These are phyloP conservation scores for Acrobasis suavella DNA, from an alignment of 2,888 invertebrate genomes.

Conservation along the genomic window DNA sequence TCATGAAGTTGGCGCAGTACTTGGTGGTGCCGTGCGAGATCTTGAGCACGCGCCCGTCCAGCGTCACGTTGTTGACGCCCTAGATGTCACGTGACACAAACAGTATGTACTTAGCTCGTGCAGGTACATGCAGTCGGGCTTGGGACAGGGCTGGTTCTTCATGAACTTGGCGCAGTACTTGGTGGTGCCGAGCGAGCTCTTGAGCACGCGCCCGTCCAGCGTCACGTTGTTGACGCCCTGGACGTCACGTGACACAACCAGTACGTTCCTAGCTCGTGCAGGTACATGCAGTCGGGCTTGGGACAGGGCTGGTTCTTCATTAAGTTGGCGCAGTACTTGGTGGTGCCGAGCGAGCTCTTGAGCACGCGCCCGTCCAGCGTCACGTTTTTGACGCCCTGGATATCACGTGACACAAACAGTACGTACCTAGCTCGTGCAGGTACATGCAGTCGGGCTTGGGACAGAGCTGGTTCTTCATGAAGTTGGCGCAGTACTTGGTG, in stretches of 20 bases:
- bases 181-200: constrained; percentile 99
- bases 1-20: constrained; percentile 99
- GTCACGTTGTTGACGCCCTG: constrained; percentile 98
- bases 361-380: constrained; percentile 97
- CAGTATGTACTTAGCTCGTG: constrained; percentile 93
- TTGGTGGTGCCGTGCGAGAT: constrained; percentile 99
- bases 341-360: constrained; percentile 99
- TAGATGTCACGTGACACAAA: constrained; percentile 95
- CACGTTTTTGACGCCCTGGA: constrained; percentile 98
- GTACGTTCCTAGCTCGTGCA: constrained; percentile 95
- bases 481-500: constrained; percentile 99
- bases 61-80: constrained; percentile 97
- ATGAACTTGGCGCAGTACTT: constrained; percentile 99
- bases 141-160: constrained; percentile 98
- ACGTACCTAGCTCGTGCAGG: constrained; percentile 96
- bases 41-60: constrained; percentile 97
- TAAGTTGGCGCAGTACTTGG: constrained; percentile 99
- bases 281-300: constrained; percentile 99
- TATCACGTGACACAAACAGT: constrained; percentile 91
- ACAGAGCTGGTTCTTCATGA: constrained; percentile 98
- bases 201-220: constrained; percentile 97
- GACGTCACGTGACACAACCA: constrained; percentile 93
- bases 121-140: constrained; percentile 99
- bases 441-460: constrained; percentile 99
- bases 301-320: constrained; percentile 99